Percentiles rank a stretch among this genome's conserved stretches.
These are phyloP conservation scores for Hormaphis cornu DNA, from an alignment of 1,140 invertebrate species.

Conservation along the genomic window DNA sequence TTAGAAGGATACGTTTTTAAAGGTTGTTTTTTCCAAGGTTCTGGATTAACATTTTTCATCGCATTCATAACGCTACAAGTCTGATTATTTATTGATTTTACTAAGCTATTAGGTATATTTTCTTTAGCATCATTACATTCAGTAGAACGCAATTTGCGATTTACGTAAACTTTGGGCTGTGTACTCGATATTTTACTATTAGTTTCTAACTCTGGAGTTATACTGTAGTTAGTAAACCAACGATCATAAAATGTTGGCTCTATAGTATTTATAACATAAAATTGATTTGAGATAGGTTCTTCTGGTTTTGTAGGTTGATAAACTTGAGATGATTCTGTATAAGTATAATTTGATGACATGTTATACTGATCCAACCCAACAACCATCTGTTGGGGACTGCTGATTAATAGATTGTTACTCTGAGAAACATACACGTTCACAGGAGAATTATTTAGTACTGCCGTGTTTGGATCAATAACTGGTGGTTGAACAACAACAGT, in stretches of 20 bases:
- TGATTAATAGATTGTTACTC: slow-evolving; percentile 14
- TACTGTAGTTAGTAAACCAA: slow-evolving; percentile 12
- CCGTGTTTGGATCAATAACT: neutral
- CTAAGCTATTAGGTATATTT: slow-evolving; percentile 27
- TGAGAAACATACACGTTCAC: slow-evolving; percentile 3
- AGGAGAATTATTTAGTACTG: slow-evolving; percentile 8
- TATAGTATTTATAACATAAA: slow-evolving; percentile 12
- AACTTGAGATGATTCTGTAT: slow-evolving; percentile 16
- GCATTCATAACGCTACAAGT: slow-evolving; percentile 13
- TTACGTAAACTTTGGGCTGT: slow-evolving; percentile 3
- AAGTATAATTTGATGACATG: slow-evolving; percentile 23
- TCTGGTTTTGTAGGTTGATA: slow-evolving; percentile 1
- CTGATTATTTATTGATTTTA: slow-evolving; percentile 9
- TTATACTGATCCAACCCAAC: slow-evolving; percentile 22
- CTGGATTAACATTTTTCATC: slow-evolving; percentile 17
- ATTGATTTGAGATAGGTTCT: slow-evolving; percentile 16
- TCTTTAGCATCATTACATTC: slow-evolving; percentile 17
- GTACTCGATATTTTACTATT: slow-evolving; percentile 6
- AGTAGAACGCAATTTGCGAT: neutral
- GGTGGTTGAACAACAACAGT: slow-evolving; percentile 22
- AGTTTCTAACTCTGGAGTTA: neutral
- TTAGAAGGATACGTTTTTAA: slow-evolving; percentile 27
- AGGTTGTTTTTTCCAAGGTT: slow-evolving; percentile 23
- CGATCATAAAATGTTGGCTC: slow-evolving; percentile 4
- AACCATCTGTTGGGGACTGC: slow-evolving; percentile 7